Base-by-base conservation (phyloP, 2,888 invertebrate species). In the Tanypteryx hageni region DNA sequence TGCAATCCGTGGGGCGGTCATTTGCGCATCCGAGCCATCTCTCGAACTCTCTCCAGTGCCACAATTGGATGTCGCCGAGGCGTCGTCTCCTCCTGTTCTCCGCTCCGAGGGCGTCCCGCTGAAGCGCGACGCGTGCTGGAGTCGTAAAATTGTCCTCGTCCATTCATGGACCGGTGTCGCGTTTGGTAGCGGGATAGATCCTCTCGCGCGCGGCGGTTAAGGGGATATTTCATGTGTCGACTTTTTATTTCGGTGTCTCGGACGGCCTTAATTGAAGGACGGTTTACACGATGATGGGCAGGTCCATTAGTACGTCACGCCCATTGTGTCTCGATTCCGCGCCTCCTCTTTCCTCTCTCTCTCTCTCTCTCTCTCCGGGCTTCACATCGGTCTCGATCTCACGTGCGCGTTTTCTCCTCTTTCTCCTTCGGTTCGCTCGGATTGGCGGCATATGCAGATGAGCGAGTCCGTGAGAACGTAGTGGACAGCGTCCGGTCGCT, bases 251-350 rank as follows among this genome's bases (percentile, higher is more conserved):
- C 68, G 7, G 10, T 76, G 44, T 44, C 83, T 57, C 83, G 59
- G 86, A 61, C 86, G 2, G 64, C 64, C 44, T 89, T 89, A 89
- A 89, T 89, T 89, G 89, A 89, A 44, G 89, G 11, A 27, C 61
- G 31, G 27, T 83, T 57, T 57, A 83, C 83, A n/a, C 83, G 86
- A 59, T 86, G 86, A 86, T 86, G 86, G 86, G 86, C 86, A 86
- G 86, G 59, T 86, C 86, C 86, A 86, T 86, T 86, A 59, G 86
- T 22, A 86, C 59, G 59, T 86, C 86, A 86, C 86, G 86, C 86
- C 86, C 86, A 61, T 86, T 86, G 86, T 59, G 86, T 22, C 27
- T 86, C 86, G 86, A 59, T 61, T 64, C 59, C 57, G 27, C 59
- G 86, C 59, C 59, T 44, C 44, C 44, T 44, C 44, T 44, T 44